phyloP scores from a whole-genome alignment of 2,888 invertebrate genomes.

The Malthinus flaveolus region DNA sequence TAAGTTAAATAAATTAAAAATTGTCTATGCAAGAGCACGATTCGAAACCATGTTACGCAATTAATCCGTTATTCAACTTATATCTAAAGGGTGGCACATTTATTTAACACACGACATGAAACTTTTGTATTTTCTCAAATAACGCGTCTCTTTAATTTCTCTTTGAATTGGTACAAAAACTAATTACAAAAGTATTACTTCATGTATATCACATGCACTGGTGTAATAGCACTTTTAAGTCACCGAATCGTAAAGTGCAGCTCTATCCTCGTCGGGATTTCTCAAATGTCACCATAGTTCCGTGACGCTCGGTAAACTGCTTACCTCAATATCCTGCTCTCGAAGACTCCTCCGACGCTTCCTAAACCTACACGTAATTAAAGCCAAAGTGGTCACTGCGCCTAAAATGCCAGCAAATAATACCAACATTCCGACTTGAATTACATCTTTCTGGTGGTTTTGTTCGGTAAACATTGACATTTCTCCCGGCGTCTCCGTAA shows the following conservation, averaged over 20 bases:
- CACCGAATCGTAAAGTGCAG: slow-evolving; percentile 37
- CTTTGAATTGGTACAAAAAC: slow-evolving; percentile 27
- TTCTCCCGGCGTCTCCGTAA: slow-evolving; percentile 40
- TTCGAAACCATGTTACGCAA: not conserved
- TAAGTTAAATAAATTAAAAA: not conserved
- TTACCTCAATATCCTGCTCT: slow-evolving; percentile 63
- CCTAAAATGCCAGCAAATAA: slow-evolving; percentile 60
- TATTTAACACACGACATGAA: slow-evolving; percentile 5
- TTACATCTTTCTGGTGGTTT: slow-evolving; percentile 50
- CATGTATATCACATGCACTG: slow-evolving; percentile 35
- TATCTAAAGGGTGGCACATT: slow-evolving; percentile 7
- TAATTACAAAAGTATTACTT: slow-evolving; percentile 27
- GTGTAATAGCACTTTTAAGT: slow-evolving; percentile 27
- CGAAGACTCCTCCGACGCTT: slow-evolving; percentile 39
- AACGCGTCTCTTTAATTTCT: too few species aligned
- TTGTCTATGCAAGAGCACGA: not conserved
- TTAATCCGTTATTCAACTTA: not conserved
- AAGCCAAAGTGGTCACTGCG: slow-evolving; percentile 58
- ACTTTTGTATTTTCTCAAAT: not conserved
- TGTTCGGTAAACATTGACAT: slow-evolving; percentile 45
- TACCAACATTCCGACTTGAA: slow-evolving; percentile 63
- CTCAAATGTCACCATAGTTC: slow-evolving; percentile 73
- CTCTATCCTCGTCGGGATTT: slow-evolving; percentile 59
- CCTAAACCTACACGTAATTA: slow-evolving; percentile 50
- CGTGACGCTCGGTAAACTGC: slow-evolving; percentile 61